Evolutionary conservation across 2,113 vertebrate genomes (phyloP), one percentile per base, ranked within the genome.

Genomic region (Erythrocercus mccallii): DNA sequence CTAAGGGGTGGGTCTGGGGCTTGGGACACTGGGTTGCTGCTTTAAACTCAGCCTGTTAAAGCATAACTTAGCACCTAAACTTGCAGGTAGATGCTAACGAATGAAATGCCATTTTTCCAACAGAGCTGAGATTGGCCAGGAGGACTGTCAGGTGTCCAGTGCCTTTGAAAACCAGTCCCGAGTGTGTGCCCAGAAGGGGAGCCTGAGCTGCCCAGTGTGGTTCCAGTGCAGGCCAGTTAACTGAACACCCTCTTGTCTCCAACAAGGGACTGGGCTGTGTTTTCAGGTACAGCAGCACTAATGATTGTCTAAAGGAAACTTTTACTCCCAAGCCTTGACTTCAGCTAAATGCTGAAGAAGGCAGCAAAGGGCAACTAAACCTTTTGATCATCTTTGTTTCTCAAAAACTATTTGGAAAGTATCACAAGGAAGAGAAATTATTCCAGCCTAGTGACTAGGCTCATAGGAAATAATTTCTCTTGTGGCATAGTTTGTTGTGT

Each of bases 11-110:
- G 57, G 25, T 28, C 17, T 2, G 22, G 53, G 68, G 12, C 5
- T 1, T 4, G n/a, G 47, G 64, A 12, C 4, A 5, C 5, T 0
- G 7, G 33, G 40, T 51, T 42, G 35, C 78, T 28, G 57, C 57
- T 69, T 22, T 60, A 8, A 69, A 40, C 44, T 38, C 22, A 11
- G 15, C 24, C 17, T 72, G n/a, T 25, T 65, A 58, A 51, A 82
- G 23, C 2, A 1, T 37, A 30, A 45, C 30, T 35, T 38, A 22
- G 33, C 21, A n/a, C 8, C 60, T 22, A 5, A 62, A 17, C 28
- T 23, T 45, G 33, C 35, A 62, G 58, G 11, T 6, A 13, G 42
- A 13, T 38, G 51, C 68, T 66, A 6, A 30, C 30, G 45, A 64
- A n/a, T 58, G 27, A 44, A 50, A 70, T 56, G 44, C 22, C 12